These are phyloP conservation scores for Ceyx cyanopectus DNA, from an alignment of 2,113 vertebrate genomes.

Conservation along the genomic window DNA sequence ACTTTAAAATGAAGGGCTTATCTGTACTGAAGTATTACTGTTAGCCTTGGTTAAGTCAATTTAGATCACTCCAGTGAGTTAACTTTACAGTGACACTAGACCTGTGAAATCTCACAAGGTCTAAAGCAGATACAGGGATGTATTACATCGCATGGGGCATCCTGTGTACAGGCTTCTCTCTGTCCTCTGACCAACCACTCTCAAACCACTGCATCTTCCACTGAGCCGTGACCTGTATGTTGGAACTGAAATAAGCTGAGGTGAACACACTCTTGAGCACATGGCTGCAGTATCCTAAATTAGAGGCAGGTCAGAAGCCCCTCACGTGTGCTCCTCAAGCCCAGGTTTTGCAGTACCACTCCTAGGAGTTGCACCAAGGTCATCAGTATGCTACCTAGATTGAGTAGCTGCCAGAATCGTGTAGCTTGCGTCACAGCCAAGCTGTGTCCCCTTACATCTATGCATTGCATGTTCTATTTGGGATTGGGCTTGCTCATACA, in stretches of 20 bases:
- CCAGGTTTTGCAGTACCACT: neutral
- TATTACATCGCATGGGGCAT: neutral
- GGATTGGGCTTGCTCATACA: neutral
- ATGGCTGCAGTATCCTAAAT: neutral
- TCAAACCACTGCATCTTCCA: neutral
- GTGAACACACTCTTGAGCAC: neutral
- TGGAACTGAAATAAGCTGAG: neutral
- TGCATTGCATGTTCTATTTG: rapidly evolving
- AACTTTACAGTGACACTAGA: neutral
- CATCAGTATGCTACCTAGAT: neutral
- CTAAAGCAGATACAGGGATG: neutral
- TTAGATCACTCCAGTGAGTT: neutral
- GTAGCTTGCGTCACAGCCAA: neutral
- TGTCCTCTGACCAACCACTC: neutral
- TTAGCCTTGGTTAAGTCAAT: neutral
- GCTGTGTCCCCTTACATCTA: neutral
- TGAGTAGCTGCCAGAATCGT: neutral
- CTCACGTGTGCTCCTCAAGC: neutral
- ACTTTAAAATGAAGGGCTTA: neutral
- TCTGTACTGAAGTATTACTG: neutral
- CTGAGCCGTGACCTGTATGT: rapidly evolving
- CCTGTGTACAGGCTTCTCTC: neutral
- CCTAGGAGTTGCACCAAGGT: neutral
- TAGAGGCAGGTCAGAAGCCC: neutral
- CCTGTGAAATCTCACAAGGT: neutral